phyloP scores from a whole-genome alignment of 2,797 vertebrate genomes.

The Hipposideros larvatus region DNA sequence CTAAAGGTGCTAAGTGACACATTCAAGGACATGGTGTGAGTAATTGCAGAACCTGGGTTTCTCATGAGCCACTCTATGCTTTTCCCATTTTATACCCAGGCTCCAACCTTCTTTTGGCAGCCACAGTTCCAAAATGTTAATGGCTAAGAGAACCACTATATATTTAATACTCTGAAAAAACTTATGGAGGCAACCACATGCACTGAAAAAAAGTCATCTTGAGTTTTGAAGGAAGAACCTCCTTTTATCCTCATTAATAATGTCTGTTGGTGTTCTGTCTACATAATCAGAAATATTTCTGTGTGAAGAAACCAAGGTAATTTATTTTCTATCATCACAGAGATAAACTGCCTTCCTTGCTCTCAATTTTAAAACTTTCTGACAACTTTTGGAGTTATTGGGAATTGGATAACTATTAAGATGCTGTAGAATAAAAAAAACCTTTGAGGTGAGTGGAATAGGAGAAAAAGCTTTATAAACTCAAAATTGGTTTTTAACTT shows the following conservation, averaged over 20 bases:
- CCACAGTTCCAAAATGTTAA: not conserved
- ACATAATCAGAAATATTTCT: slow-evolving; percentile 54
- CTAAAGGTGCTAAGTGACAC: not conserved
- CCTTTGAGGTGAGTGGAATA: not conserved
- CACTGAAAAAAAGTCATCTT: slow-evolving; percentile 22
- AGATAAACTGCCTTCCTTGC: slow-evolving; percentile 27
- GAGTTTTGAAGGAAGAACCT: slow-evolving; percentile 43
- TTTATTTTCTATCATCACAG: slow-evolving; percentile 64
- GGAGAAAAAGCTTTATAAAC: slow-evolving; percentile 29
- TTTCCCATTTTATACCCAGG: not conserved
- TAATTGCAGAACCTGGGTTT: not conserved
- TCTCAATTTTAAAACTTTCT: slow-evolving; percentile 59
- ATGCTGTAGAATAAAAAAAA: not conserved
- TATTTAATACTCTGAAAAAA: not conserved
- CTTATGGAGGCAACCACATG: not conserved
- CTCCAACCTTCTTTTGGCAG: not conserved
- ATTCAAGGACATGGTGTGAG: fast-evolving
- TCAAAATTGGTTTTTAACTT: slow-evolving; percentile 70
- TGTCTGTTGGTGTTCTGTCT: not conserved
- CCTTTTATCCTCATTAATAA: slow-evolving; percentile 43
- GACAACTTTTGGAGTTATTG: slow-evolving; percentile 40
- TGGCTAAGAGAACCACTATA: not conserved
- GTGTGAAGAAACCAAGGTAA: slow-evolving; percentile 31
- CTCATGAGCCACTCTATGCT: not conserved
- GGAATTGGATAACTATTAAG: not conserved